Base-by-base conservation (phyloP, 1,140 invertebrate species). In the Wiebesia pumilae region DNA sequence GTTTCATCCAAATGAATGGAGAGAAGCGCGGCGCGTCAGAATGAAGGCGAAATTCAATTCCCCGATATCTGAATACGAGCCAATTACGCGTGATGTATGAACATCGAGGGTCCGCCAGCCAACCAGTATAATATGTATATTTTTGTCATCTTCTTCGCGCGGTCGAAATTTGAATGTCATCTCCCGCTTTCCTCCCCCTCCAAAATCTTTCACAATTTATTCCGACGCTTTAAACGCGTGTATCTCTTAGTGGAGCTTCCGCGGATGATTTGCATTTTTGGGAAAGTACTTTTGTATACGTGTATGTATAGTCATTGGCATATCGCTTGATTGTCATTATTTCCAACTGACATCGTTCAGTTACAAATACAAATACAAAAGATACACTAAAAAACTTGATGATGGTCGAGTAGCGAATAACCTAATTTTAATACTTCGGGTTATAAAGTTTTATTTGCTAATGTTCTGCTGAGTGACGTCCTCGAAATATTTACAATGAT, bases 151-250 rank as follows among this genome's bases (percentile, higher is more conserved):
- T 92, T 90, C 90, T 88, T 87, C 86, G 78, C 83, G 30, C 43
- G 54, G 71, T 27, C 88, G 89, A 91, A 87, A 91, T 92, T 92
- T 92, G 89, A 92, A 92, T 92, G 92, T 92, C 92, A 92, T 91
- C 90, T 91, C 88, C 88, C 43, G 43, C n/a, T n/a, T n/a, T n/a
- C 84, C 69, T 27, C 69, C 82, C 73, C 83, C 84, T 88, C 84
- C 84, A 78, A 89, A 88, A 88, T 90, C 88, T 88, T 89, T 91
- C 89, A 90, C 92, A 91, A 92, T 92, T 92, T 92, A 92, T 92
- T 90, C 89, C 81, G 69, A 89, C 67, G 87, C 84, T 78, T 47
- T 84, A 35, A 84, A 78, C 67, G 80, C 78, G 78, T 73, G 58
- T 71, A 62, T 67, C 47, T 43, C 78, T 67, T 81, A 81, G 21